Conservation (phyloP, 2,797 vertebrate species). For the Botia kubotai region DNA sequence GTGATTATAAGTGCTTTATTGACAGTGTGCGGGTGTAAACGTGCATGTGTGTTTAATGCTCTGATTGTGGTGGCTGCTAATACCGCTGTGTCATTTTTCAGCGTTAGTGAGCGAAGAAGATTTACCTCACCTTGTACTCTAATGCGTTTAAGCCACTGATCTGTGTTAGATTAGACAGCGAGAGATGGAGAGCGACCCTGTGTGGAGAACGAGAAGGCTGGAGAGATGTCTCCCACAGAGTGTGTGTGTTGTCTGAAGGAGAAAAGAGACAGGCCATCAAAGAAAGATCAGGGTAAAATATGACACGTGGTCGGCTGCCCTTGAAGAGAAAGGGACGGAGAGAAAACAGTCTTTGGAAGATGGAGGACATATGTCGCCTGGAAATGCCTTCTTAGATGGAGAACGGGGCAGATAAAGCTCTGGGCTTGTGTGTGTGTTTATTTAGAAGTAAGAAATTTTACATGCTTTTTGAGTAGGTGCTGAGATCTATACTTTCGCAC, state of each 20-base stretch:
- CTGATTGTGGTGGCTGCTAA: conserved; percentile 28
- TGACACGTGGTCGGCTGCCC: conserved; percentile 52
- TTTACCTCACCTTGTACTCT: conserved; percentile 51
- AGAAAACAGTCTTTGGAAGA: conserved; percentile 48
- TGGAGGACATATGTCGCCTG: conserved; percentile 52
- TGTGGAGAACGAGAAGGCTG: conserved; percentile 16
- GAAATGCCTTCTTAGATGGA: conserved; percentile 20
- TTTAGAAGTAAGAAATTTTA: conserved; percentile 36
- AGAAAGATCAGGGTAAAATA: conserved; percentile 57
- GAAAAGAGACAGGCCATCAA: conserved; percentile 52
- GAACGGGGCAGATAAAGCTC: conserved; percentile 35
- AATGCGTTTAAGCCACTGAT: conserved; percentile 51
- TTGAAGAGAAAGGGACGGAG: conserved; percentile 43
- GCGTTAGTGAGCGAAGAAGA: conserved; percentile 45
- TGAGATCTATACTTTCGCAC: too few species aligned
- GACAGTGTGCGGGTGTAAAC: conserved; percentile 28
- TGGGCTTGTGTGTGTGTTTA: conserved; percentile 41
- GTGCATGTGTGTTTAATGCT: conserved; percentile 43
- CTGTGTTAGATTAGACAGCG: conserved; percentile 46
- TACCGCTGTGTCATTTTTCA: conserved; percentile 44
- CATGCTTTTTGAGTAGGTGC: conserved; percentile 35
- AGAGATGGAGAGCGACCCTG: conserved; percentile 39
- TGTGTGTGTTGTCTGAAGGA: conserved; percentile 39
- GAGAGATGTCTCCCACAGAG: conserved; percentile 26
- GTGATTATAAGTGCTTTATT: conserved; percentile 52